Base-by-base conservation (phyloP, 2,797 vertebrate species). In the Gymnodraco acuticeps region DNA sequence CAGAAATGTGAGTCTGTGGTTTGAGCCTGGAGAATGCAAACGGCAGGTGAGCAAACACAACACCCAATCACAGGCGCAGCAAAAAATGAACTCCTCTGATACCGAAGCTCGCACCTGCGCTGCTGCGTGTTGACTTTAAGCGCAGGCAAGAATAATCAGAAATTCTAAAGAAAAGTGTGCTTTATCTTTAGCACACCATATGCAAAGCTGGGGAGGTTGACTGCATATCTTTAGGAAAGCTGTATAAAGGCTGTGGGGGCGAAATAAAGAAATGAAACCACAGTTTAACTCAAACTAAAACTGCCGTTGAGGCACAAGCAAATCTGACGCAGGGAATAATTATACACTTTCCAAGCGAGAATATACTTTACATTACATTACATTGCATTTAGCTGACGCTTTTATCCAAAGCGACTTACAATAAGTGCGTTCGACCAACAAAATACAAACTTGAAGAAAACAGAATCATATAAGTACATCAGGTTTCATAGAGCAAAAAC, bases 11-110 rank as follows among this genome's bases (percentile, higher is more conserved):
- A 43, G 51, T 71, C 31, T 82, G 80, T 27, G 78, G 83, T 74
- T 38, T 71, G 8, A n/a, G 64, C 33, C 55, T 1, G n/a, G 73
- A 64, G 31, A 84, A 75, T 69, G n/a, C 8, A 54, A 79, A 58
- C 54, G 65, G 75, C 78, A 88, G 84, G 80, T 89, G 78, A 64
- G 53, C 10, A 4, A 48, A 48, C 31, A 47, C 38, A 47, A 55
- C 10, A 19, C 31, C 7, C 1, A 38, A 23, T 71, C 14, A 63
- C 65, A 61, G 71, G 23, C 68, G 51, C 20, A 0, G 63, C 45
- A 67, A 42, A 15, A 62, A 51, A 23, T 17, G 41, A 20, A 5
- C 54, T 10, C 7, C n/a, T 41, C 58, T 1, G 33, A 64, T 27
- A 8, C 43, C 0, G 19, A 48, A 52, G 5, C 50, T 72, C 61